phyloP scores from a whole-genome alignment of 2,888 invertebrate species.

The Drosophila anceps region DNA sequence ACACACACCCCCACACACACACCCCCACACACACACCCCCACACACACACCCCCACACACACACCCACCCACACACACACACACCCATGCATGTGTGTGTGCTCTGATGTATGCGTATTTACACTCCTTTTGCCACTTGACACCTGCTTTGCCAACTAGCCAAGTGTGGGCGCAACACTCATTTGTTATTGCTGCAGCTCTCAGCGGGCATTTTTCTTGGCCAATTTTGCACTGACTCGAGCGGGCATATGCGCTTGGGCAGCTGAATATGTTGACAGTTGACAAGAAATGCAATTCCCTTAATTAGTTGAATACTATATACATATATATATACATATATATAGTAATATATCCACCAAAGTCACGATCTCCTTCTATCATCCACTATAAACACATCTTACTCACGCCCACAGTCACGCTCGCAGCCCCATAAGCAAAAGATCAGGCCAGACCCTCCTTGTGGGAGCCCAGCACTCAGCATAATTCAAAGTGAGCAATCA shows the following conservation, averaged over 20 bases:
- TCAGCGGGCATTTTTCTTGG: constrained; percentile 13
- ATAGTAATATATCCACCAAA: too few relatives aligned
- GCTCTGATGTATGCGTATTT: constrained; percentile 4
- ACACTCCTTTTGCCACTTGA: constrained; percentile 8
- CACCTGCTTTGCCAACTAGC: constrained; percentile 4
- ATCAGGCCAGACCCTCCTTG: too few relatives aligned
- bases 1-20: not conserved
- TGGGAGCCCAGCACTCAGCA: too few relatives aligned
- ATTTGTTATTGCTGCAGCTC: constrained; percentile 10
- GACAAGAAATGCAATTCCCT: not conserved
- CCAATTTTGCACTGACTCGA: not conserved
- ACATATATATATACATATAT: too few relatives aligned
- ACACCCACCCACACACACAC: not conserved
- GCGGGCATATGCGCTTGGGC: not conserved
- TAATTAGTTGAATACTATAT: too few relatives aligned
- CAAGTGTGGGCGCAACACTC: constrained; percentile 5
- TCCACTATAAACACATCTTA: too few relatives aligned
- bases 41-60: too few relatives aligned
- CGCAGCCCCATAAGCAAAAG: too few relatives aligned
- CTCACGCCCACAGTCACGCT: too few relatives aligned
- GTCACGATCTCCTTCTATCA: too few relatives aligned
- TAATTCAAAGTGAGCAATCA: too few relatives aligned
- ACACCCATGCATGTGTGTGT: not conserved
- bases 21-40: not conserved
- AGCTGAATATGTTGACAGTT: not conserved